These are phyloP conservation scores for Trachymyrmex cornetzi DNA, from an alignment of 1,140 invertebrate species.

Conservation along the genomic window DNA sequence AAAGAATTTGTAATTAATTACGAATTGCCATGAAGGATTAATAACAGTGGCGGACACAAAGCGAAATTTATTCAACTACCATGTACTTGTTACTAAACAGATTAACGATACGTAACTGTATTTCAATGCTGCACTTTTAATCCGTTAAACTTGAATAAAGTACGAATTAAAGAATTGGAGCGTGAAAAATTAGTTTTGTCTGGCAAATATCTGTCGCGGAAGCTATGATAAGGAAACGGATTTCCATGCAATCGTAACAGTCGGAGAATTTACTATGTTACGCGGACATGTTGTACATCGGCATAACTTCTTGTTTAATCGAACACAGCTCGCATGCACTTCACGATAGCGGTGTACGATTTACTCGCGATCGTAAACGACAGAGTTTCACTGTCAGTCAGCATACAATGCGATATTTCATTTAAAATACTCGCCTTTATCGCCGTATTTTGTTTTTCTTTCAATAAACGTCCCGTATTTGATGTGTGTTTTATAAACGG, in stretches of 20 bases:
- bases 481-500: neutral
- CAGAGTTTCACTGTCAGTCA: constrained; percentile 30
- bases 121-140: constrained; percentile 16
- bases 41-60: neutral
- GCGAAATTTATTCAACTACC: constrained; percentile 15
- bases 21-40: neutral
- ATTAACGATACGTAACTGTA: constrained; percentile 17
- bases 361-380: constrained; percentile 21
- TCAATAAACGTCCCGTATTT: constrained; percentile 28
- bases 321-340: neutral
- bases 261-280: constrained; percentile 31
- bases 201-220: neutral
- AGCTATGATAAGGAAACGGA: constrained; percentile 24
- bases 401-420: constrained; percentile 43
- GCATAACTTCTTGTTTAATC: constrained; percentile 40
- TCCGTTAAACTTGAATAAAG: constrained; percentile 6
- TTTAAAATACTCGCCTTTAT: neutral
- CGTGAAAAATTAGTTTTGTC: constrained; percentile 3
- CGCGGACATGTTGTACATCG: neutral
- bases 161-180: neutral
- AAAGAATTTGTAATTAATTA: constrained; percentile 24
- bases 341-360: constrained; percentile 7
- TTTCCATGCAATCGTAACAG: constrained; percentile 34
- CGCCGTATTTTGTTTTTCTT: constrained; percentile 43
- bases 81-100: neutral